phyloP scores from a whole-genome alignment of 53 echinoderm and acorn worm genomes.

The Echinarachnius parma region DNA sequence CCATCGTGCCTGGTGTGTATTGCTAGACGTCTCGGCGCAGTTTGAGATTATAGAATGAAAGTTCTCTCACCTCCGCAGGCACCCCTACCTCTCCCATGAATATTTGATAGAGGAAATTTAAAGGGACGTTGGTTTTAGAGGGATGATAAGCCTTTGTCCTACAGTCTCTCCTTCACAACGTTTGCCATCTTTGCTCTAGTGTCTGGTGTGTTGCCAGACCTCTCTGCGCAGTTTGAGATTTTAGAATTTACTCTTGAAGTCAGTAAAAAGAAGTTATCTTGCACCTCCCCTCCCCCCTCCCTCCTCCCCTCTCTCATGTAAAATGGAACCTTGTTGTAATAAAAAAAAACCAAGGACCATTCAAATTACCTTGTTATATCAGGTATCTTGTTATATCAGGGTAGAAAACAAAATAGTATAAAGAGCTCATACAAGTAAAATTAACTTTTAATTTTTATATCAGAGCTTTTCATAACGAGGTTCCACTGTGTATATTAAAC shows the following conservation, averaged over 20 bases:
- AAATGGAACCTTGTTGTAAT: too few species aligned
- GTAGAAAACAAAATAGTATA: too few species aligned
- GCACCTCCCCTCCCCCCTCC: not conserved
- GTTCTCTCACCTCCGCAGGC: too few species aligned
- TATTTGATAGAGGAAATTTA: not conserved
- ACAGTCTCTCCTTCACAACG: conserved; percentile 73
- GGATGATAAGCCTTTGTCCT: conserved; percentile 92
- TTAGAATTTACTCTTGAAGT: conserved; percentile 88
- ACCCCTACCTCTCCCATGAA: not conserved
- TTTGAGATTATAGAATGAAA: conserved; percentile 97
- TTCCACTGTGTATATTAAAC: too few species aligned
- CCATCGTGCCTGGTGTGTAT: conserved; percentile 71
- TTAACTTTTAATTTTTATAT: too few species aligned
- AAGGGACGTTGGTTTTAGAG: too few species aligned
- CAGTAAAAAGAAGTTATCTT: conserved; percentile 24
- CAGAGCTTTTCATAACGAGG: too few species aligned
- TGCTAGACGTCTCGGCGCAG: conserved; percentile 80
- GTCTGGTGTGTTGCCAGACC: conserved; percentile 75
- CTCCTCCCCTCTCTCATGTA: too few species aligned
- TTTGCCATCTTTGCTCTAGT: conserved; percentile 66
- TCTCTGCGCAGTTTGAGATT: conserved; percentile 87
- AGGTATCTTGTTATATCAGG: too few species aligned
- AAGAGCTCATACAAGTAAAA: too few species aligned
- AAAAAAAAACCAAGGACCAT: too few species aligned
- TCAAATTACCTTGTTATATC: too few species aligned